Evolutionary conservation across 2,797 vertebrate genomes (phyloP).

Genomic region (Ctenopoma multispine): DNA sequence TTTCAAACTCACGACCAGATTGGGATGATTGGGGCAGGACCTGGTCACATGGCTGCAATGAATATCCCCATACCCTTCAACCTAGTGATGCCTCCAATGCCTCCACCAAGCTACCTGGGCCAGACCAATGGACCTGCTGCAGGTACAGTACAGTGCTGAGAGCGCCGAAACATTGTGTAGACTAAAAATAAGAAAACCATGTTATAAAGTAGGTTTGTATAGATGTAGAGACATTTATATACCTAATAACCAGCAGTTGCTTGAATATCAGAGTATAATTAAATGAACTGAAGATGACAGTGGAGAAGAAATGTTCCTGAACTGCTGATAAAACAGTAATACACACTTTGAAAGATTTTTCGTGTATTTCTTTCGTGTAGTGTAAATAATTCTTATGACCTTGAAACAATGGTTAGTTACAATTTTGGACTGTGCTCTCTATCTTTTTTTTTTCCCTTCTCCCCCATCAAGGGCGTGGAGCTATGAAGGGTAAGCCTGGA

Average conservation of each 20-base stretch:
- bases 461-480: slow-evolving; percentile 88
- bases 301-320: too few relatives aligned
- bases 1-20: slow-evolving; percentile 99
- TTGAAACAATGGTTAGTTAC: neutral
- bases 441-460: neutral
- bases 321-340: too few relatives aligned
- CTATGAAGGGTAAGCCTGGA: slow-evolving; percentile 91
- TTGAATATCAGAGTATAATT: too few relatives aligned
- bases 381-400: neutral
- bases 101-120: slow-evolving; percentile 93
- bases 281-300: too few relatives aligned
- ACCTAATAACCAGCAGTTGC: too few relatives aligned
- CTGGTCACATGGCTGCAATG: slow-evolving; percentile 94
- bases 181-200: neutral
- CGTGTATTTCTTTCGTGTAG: too few relatives aligned
- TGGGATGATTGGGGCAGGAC: slow-evolving; percentile 95
- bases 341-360: too few relatives aligned
- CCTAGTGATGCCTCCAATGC: slow-evolving; percentile 98
- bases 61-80: slow-evolving; percentile 99
- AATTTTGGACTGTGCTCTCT: neutral
- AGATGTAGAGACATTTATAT: too few relatives aligned
- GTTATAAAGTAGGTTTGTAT: too few relatives aligned
- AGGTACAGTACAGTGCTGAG: slow-evolving; percentile 78
- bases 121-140: slow-evolving; percentile 94
- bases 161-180: neutral